A percentile compares a stretch with the other conserved stretches of the same genome.
Conservation (phyloP, 2,113 vertebrate genomes). For the Archocentrus centrarchus region DNA sequence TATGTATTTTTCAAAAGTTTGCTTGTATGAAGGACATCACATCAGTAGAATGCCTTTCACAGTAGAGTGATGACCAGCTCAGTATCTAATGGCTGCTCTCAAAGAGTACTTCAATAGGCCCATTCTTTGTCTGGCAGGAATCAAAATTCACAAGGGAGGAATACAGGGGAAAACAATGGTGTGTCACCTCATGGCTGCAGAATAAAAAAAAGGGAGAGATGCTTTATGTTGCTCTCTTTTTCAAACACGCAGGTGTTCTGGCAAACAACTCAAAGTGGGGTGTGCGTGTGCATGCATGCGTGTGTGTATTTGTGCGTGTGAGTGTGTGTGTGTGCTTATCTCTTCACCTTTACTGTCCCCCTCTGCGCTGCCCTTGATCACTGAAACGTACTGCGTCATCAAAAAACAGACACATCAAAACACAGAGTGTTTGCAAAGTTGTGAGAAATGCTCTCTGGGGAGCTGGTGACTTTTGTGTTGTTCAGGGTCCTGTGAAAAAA, state of each 20-base stretch:
- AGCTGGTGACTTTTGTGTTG: conserved; percentile 70
- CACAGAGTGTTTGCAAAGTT: conserved; percentile 73
- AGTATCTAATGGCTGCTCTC: conserved; percentile 60
- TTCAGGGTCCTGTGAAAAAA: conserved; percentile 53
- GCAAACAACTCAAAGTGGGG: conserved; percentile 67
- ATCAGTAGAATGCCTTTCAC: conserved; percentile 49
- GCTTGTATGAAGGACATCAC: conserved; percentile 50
- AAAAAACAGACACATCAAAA: conserved; percentile 78
- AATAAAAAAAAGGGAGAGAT: conserved; percentile 65
- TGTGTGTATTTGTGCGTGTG: background rate
- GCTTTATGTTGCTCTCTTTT: conserved; percentile 70
- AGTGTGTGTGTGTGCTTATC: conserved; percentile 42
- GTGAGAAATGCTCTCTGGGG: conserved; percentile 75
- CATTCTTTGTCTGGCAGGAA: conserved; percentile 59
- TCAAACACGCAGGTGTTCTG: conserved; percentile 78
- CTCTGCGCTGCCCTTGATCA: conserved; percentile 75
- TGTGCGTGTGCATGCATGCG: conserved; percentile 12
- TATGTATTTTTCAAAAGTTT: conserved; percentile 32
- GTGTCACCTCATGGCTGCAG: conserved; percentile 72
- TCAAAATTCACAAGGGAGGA: conserved; percentile 71
- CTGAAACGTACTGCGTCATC: conserved; percentile 74
- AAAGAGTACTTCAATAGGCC: conserved; percentile 62
- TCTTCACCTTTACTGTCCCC: conserved; percentile 76
- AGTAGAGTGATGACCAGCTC: conserved; percentile 57
- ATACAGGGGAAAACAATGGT: conserved; percentile 68